phyloP scores from a whole-genome alignment of 2,888 invertebrate genomes.

The Eretmocerus hayati region DNA sequence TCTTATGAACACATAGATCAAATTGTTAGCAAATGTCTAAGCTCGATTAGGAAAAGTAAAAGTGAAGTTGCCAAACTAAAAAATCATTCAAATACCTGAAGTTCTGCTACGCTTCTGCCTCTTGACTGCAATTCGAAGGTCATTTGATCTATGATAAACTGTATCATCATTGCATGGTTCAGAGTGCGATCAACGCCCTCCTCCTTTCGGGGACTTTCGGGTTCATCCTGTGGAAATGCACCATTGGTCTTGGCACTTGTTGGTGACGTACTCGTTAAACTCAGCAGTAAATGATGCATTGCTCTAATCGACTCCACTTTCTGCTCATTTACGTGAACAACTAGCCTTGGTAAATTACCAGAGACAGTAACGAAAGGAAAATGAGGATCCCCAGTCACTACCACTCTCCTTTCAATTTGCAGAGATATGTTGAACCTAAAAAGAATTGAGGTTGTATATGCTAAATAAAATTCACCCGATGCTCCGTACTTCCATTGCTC shows the following conservation, averaged over 20 bases:
- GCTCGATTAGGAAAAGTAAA: too few species aligned
- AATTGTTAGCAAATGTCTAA: neutral
- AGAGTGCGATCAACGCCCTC: conserved; percentile 32
- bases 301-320: conserved; percentile 67
- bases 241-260: conserved; percentile 21
- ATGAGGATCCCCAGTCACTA: conserved; percentile 76
- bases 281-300: conserved; percentile 49
- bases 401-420: conserved; percentile 71
- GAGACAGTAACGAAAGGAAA: conserved; percentile 78
- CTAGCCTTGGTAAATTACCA: conserved; percentile 79
- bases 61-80: neutral
- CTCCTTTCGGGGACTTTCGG: conserved; percentile 41
- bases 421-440: conserved; percentile 55
- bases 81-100: conserved; percentile 65
- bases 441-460: conserved; percentile 40
- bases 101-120: conserved; percentile 85
- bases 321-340: conserved; percentile 84
- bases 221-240: conserved; percentile 24
- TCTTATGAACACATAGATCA: neutral
- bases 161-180: conserved; percentile 61
- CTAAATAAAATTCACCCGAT: too few species aligned
- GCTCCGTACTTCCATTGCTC: too few species aligned
- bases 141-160: conserved; percentile 83
- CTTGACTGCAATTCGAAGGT: conserved; percentile 71
- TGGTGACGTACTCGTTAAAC: conserved; percentile 30